These are phyloP conservation scores for Eucera pruinosa DNA, from an alignment of 2,888 invertebrate genomes.

Conservation along the genomic window DNA sequence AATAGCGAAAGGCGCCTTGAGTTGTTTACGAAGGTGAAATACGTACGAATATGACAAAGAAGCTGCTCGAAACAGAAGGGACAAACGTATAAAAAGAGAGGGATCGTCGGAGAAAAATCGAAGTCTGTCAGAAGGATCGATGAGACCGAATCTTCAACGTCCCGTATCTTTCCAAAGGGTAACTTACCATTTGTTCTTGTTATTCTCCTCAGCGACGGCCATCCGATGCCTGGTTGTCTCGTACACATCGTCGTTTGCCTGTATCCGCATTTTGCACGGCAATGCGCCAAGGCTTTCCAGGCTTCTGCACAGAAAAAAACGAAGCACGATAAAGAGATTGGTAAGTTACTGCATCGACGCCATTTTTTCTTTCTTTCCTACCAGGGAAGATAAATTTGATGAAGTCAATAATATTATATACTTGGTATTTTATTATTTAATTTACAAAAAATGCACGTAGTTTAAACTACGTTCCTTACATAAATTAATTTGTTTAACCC, in stretches of 20 bases:
- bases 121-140: constrained; percentile 38
- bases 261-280: constrained; percentile 95
- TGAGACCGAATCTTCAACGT: constrained; percentile 8
- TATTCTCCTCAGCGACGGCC: constrained; percentile 96
- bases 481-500: too few relatives aligned
- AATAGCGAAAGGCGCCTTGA: constrained; percentile 4
- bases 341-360: neutral
- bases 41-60: constrained; percentile 34
- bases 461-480: too few relatives aligned
- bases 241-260: constrained; percentile 98
- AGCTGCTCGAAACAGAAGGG: constrained; percentile 35
- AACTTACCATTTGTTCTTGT: constrained; percentile 94
- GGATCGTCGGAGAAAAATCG: constrained; percentile 28
- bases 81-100: neutral
- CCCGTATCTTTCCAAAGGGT: constrained; percentile 3
- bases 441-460: too few relatives aligned
- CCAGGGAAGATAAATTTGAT: neutral
- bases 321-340: constrained; percentile 16
- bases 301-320: constrained; percentile 83
- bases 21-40: constrained; percentile 25
- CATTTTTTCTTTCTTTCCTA: neutral
- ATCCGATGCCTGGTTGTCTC: constrained; percentile 96
- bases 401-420: too few relatives aligned
- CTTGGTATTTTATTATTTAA: too few relatives aligned
- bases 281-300: constrained; percentile 94